Evolutionary conservation across 2,113 vertebrate species (phyloP).

Genomic region (Notarius lentiginosus): DNA sequence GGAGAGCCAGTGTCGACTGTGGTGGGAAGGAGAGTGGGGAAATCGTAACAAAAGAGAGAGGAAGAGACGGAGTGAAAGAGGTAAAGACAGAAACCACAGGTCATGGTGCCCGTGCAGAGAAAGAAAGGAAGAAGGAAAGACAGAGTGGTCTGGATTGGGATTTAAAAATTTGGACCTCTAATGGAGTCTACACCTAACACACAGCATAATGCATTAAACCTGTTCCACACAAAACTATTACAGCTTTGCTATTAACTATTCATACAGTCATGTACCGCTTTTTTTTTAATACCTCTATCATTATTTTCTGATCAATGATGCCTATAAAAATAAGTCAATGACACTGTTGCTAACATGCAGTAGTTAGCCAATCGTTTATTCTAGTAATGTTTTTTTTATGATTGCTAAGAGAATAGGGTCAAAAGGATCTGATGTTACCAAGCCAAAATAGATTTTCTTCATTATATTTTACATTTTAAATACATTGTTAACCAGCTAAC

Average conservation of each 20-base stretch:
- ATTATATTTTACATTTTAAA: neutral
- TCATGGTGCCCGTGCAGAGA: slow-evolving; percentile 79
- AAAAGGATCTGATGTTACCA: neutral
- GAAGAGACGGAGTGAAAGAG: slow-evolving; percentile 64
- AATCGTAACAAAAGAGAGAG: slow-evolving; percentile 42
- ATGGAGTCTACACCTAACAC: slow-evolving; percentile 76
- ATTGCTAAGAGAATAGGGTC: neutral
- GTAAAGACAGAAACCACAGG: slow-evolving; percentile 74
- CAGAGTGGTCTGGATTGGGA: slow-evolving; percentile 68
- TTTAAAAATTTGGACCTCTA: slow-evolving; percentile 75
- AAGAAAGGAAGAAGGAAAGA: slow-evolving; percentile 67
- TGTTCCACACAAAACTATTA: neutral
- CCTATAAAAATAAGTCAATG: neutral
- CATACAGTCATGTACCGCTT: neutral
- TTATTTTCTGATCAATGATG: neutral
- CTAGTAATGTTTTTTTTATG: neutral
- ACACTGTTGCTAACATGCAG: slow-evolving; percentile 25
- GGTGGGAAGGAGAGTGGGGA: slow-evolving; percentile 53
- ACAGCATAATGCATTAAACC: slow-evolving; percentile 9
- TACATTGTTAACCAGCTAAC: neutral
- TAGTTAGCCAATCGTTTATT: neutral
- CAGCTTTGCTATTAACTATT: neutral
- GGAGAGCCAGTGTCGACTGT: slow-evolving; percentile 81
- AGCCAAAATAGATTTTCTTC: neutral
- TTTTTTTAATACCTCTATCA: neutral